These are phyloP conservation scores for Trachemys scripta DNA, from an alignment of 2,113 vertebrate species.

Conservation along the genomic window DNA sequence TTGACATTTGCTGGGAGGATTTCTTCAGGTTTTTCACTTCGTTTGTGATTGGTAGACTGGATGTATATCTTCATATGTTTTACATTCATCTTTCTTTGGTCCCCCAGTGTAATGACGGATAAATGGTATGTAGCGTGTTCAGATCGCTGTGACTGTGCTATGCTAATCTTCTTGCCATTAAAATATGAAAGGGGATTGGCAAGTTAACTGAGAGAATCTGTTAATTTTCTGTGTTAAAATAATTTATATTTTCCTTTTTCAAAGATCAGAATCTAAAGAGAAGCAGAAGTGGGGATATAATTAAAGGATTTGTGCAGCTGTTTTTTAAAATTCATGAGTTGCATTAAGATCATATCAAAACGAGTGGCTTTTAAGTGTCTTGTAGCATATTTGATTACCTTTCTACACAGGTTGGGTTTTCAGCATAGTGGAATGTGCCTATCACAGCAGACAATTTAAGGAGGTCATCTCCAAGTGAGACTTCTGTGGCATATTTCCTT, in stretches of 20 bases:
- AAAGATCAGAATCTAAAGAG: background rate
- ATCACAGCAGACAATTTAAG: background rate
- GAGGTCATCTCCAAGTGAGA: background rate
- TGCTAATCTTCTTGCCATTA: background rate
- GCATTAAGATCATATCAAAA: background rate
- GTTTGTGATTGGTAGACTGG: background rate
- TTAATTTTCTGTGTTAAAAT: background rate
- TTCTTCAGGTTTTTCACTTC: background rate
- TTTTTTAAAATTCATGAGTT: background rate
- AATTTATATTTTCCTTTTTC: background rate
- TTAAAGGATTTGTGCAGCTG: slow-evolving; percentile 4
- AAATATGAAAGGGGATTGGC: background rate
- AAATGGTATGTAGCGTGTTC: background rate
- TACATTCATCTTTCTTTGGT: background rate
- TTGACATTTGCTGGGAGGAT: background rate
- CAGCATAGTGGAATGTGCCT: background rate
- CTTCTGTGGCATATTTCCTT: background rate
- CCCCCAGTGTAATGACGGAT: background rate
- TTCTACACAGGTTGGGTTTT: background rate
- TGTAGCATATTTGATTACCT: background rate
- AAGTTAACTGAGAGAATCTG: background rate
- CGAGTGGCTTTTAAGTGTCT: background rate
- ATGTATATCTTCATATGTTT: background rate
- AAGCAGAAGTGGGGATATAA: background rate
- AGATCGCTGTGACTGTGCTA: background rate